Evolutionary conservation across 2,888 invertebrate species (phyloP).

Genomic region (Tyria jacobaeae): DNA sequence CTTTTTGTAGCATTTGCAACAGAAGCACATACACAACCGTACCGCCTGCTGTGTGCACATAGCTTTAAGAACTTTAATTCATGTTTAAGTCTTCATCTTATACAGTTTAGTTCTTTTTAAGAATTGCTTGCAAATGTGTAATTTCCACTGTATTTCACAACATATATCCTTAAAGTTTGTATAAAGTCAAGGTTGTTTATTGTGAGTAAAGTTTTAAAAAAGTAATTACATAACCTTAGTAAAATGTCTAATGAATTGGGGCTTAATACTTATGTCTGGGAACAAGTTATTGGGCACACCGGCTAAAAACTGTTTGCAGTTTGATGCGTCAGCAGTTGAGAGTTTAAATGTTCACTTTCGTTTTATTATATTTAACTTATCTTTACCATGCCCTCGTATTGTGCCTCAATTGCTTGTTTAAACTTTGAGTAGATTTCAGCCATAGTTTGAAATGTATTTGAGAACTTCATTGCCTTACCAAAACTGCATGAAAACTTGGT

Average conservation of each 20-base stretch:
- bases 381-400: not conserved
- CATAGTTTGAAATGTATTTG: constrained; percentile 14
- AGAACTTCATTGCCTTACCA: constrained; percentile 6
- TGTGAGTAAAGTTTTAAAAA: constrained; percentile 55
- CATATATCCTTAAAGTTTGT: constrained; percentile 56
- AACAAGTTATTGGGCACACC: constrained; percentile 13
- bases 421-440: constrained; percentile 23
- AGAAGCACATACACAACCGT: not conserved
- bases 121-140: constrained; percentile 55
- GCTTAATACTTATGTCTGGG: constrained; percentile 13
- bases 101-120: constrained; percentile 52
- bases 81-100: constrained; percentile 50
- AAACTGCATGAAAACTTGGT: constrained; percentile 26
- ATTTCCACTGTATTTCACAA: constrained; percentile 61
- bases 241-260: not conserved
- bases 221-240: constrained; percentile 16
- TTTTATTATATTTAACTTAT: constrained; percentile 3
- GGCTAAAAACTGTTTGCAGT: constrained; percentile 11
- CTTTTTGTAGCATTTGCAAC: not conserved
- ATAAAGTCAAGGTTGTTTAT: constrained; percentile 66
- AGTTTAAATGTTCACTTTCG: constrained; percentile 8
- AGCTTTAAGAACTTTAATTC: constrained; percentile 28
- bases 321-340: constrained; percentile 8
- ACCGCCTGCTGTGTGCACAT: not conserved
- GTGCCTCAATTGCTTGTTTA: constrained; percentile 23